Conservation (phyloP, 1,140 invertebrate genomes). For the Leptopilina boulardi region DNA sequence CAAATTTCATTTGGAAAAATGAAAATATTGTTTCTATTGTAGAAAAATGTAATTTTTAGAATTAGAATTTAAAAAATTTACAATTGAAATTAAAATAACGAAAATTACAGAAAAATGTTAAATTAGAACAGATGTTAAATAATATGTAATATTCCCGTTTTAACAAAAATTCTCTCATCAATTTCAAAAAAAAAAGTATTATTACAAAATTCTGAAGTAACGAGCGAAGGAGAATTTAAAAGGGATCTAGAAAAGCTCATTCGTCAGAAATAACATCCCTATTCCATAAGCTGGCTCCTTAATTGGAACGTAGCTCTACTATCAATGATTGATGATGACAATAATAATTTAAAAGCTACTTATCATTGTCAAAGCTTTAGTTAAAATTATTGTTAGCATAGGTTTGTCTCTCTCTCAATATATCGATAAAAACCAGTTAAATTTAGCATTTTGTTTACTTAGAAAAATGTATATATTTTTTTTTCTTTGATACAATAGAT, state of each 20-base stretch:
- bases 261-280: slow-evolving; percentile 4
- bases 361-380: slow-evolving; percentile 11
- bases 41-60: no score
- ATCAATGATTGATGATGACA: slow-evolving; percentile 30
- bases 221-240: not conserved
- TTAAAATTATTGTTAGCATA: not conserved
- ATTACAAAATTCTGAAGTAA: not conserved
- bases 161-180: not conserved
- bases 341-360: slow-evolving; percentile 26
- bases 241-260: not conserved
- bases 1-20: no score
- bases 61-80: no score
- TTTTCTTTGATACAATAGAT: not conserved
- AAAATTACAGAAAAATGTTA: no score
- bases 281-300: not conserved
- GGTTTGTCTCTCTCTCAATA: not conserved
- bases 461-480: not conserved
- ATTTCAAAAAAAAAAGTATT: not conserved
- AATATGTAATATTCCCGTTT: no score
- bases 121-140: no score
- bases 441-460: not conserved
- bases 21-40: no score
- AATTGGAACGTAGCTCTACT: slow-evolving; percentile 9
- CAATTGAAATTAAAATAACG: no score
- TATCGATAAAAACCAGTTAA: not conserved